A percentile compares a stretch with the other conserved stretches of the same genome.
These are phyloP conservation scores for Chymomyza costata DNA, from an alignment of 1,140 invertebrate genomes.

Conservation along the genomic window DNA sequence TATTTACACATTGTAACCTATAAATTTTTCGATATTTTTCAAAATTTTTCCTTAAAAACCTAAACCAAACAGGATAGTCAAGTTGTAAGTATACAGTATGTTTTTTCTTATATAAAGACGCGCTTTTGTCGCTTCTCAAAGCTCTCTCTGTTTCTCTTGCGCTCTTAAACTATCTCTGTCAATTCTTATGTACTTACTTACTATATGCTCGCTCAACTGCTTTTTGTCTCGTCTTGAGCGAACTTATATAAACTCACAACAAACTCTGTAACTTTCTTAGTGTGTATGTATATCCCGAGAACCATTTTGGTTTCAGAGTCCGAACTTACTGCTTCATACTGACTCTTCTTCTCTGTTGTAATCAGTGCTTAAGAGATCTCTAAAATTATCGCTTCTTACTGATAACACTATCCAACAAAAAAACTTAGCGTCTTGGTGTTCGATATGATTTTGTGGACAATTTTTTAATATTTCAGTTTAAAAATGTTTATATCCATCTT, in stretches of 20 bases:
- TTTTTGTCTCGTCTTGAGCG: background rate
- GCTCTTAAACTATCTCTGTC: slow-evolving; percentile 14
- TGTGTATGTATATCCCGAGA: no score
- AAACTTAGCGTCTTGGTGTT: no score
- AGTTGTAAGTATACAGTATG: slow-evolving; percentile 70
- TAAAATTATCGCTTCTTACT: no score
- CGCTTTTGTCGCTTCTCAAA: slow-evolving; percentile 18
- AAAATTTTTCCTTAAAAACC: slow-evolving; percentile 53
- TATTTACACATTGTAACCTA: slow-evolving; percentile 60
- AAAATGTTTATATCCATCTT: no score
- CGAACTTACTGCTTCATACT: no score
- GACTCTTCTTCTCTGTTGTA: no score
- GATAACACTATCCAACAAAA: no score
- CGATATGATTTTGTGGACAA: no score
- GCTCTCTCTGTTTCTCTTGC: slow-evolving; percentile 24
- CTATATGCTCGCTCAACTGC: slow-evolving; percentile 22
- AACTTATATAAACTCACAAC: background rate
- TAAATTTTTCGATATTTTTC: slow-evolving; percentile 65
- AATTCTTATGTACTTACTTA: slow-evolving; percentile 18
- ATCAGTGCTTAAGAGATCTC: no score
- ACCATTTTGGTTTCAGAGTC: no score
- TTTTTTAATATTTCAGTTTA: no score
- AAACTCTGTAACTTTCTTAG: background rate
- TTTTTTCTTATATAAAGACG: slow-evolving; percentile 4
- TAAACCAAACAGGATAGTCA: slow-evolving; percentile 65